Conservation (phyloP, 2,888 invertebrate genomes). For the Pandemis cinnamomeana region DNA sequence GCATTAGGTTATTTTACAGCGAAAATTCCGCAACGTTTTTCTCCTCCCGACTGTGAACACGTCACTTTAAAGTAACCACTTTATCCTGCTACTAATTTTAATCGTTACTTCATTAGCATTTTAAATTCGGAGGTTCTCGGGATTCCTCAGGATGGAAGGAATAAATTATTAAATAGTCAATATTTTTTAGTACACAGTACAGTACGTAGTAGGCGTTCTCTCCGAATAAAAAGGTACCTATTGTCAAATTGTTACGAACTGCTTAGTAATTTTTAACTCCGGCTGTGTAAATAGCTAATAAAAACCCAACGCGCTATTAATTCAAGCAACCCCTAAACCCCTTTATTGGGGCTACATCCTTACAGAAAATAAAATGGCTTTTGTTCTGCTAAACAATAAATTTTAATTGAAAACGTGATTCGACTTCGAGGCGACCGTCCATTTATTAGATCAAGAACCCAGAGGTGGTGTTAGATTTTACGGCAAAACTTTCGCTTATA, state of each 20-base stretch:
- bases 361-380: slow-evolving; percentile 40
- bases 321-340: slow-evolving; percentile 21
- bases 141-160: too few relatives aligned
- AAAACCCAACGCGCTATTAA: slow-evolving; percentile 15
- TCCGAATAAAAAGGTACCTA: too few relatives aligned
- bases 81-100: background rate
- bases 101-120: slow-evolving; percentile 1
- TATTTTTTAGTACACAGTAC: too few relatives aligned
- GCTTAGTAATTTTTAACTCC: background rate
- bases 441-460: slow-evolving; percentile 37
- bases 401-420: slow-evolving; percentile 41
- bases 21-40: background rate
- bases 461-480: slow-evolving; percentile 36
- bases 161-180: too few relatives aligned
- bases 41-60: background rate
- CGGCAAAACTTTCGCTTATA: slow-evolving; percentile 28
- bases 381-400: slow-evolving; percentile 42
- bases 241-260: background rate
- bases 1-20: slow-evolving; percentile 1
- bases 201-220: too few relatives aligned
- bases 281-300: background rate
- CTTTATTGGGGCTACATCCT: slow-evolving; percentile 12
- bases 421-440: slow-evolving; percentile 24
- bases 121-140: background rate
- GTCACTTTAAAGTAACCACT: slow-evolving; percentile 5